Evolutionary conservation across 2,888 invertebrate species (phyloP).

Genomic region (Drosophila robusta): DNA sequence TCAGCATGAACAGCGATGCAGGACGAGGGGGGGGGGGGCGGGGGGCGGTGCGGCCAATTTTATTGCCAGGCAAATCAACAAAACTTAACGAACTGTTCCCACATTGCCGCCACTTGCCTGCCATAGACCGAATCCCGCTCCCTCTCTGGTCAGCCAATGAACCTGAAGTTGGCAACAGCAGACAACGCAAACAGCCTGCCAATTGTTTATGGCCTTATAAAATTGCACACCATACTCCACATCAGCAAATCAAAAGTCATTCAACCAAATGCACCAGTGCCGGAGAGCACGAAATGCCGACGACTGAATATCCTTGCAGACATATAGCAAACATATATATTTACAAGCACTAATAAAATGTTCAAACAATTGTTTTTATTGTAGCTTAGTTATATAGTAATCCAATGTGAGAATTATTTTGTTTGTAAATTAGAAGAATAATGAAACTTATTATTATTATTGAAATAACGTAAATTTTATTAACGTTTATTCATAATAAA

Average conservation of each 20-base stretch:
- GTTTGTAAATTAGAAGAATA: too few species aligned
- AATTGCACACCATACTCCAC: slow-evolving; percentile 6
- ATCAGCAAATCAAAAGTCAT: background rate
- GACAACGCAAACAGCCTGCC: slow-evolving; percentile 20
- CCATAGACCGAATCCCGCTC: slow-evolving; percentile 9
- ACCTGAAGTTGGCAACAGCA: slow-evolving; percentile 35
- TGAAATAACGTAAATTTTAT: too few species aligned
- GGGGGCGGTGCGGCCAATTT: slow-evolving; percentile 24
- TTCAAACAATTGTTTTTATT: too few species aligned
- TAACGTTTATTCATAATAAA: background rate
- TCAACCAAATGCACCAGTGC: background rate
- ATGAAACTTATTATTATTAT: too few species aligned
- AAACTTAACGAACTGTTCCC: slow-evolving; percentile 70
- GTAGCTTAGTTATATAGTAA: too few species aligned
- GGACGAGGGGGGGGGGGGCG: background rate
- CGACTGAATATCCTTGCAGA: too few species aligned
- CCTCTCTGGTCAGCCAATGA: slow-evolving; percentile 38
- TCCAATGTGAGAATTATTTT: too few species aligned
- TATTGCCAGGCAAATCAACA: slow-evolving; percentile 66
- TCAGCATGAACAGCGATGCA: background rate
- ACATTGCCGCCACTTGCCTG: slow-evolving; percentile 32
- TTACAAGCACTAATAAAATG: too few species aligned
- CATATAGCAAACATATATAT: too few species aligned
- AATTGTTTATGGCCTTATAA: slow-evolving; percentile 20
- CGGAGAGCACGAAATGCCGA: too few species aligned